Conservation (phyloP, 2,888 invertebrate genomes). For the Sinohyriopsis cumingii region DNA sequence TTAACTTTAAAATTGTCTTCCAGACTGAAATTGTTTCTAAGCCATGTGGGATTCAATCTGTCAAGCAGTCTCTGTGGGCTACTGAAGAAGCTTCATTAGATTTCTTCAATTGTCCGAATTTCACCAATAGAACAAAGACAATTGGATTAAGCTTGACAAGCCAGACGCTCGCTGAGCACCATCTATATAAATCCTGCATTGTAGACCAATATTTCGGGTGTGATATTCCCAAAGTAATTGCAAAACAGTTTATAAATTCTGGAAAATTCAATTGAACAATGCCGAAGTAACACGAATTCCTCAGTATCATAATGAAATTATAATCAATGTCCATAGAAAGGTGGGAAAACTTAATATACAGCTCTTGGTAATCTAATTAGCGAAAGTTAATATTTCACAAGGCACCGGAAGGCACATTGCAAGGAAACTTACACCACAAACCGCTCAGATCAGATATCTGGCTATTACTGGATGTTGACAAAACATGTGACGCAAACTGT, state of each 20-base stretch:
- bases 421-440: too few relatives aligned
- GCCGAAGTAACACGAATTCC: conserved; percentile 28
- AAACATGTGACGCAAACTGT: too few relatives aligned
- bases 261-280: conserved; percentile 49
- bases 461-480: too few relatives aligned
- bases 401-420: conserved; percentile 1
- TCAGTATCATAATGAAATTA: conserved; percentile 52
- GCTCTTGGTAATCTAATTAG: conserved; percentile 49
- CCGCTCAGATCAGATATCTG: too few relatives aligned
- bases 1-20: too few relatives aligned
- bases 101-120: conserved; percentile 26
- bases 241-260: conserved; percentile 62
- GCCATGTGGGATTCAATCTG: conserved; percentile 37
- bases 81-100: conserved; percentile 32
- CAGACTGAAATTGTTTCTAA: conserved; percentile 32
- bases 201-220: too few relatives aligned
- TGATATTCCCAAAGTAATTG: too few relatives aligned
- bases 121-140: conserved; percentile 19
- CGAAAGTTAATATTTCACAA: conserved; percentile 54
- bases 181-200: too few relatives aligned
- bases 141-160: conserved; percentile 19
- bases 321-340: conserved; percentile 47
- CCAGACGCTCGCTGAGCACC: too few relatives aligned
- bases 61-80: conserved; percentile 27
- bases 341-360: conserved; percentile 54